Conservation (phyloP, 2,797 vertebrate genomes). For the Varecia variegata region DNA sequence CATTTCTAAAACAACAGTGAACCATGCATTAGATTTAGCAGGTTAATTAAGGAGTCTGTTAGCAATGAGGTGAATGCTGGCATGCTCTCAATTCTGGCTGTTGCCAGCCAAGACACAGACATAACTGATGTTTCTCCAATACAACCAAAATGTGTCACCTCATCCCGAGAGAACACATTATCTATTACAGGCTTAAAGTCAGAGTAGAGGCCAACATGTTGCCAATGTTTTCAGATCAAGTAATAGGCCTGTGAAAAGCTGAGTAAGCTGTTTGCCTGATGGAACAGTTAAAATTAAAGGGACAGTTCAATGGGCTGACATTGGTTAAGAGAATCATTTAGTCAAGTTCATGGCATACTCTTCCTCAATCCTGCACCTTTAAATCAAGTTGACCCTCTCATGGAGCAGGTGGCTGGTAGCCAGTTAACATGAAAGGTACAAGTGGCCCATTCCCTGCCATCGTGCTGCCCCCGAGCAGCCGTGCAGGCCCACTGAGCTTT, state of each 20-base stretch:
- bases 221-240: slow-evolving; percentile 58
- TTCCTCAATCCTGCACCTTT: slow-evolving; percentile 25
- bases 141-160: slow-evolving; percentile 37
- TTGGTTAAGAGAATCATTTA: slow-evolving; percentile 54
- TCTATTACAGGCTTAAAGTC: slow-evolving; percentile 63
- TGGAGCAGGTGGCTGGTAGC: neutral
- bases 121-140: slow-evolving; percentile 70
- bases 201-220: slow-evolving; percentile 24
- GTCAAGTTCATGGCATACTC: slow-evolving; percentile 54
- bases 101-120: slow-evolving; percentile 37
- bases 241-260: slow-evolving; percentile 45
- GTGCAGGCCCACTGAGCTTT: neutral
- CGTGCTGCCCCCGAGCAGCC: neutral
- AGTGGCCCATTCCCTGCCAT: neutral
- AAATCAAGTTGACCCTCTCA: slow-evolving; percentile 44
- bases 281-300: slow-evolving; percentile 49
- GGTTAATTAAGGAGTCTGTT: slow-evolving; percentile 68
- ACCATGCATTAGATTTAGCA: slow-evolving; percentile 28
- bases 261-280: slow-evolving; percentile 59
- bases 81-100: slow-evolving; percentile 6
- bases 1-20: slow-evolving; percentile 7
- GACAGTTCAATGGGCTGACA: slow-evolving; percentile 43
- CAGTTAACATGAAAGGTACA: neutral
- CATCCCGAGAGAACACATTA: slow-evolving; percentile 58
- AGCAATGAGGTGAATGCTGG: slow-evolving; percentile 36